A percentile compares a stretch with the other conserved stretches of the same genome.
Conservation (phyloP, 1,140 invertebrate species). For the Copidosoma floridanum region DNA sequence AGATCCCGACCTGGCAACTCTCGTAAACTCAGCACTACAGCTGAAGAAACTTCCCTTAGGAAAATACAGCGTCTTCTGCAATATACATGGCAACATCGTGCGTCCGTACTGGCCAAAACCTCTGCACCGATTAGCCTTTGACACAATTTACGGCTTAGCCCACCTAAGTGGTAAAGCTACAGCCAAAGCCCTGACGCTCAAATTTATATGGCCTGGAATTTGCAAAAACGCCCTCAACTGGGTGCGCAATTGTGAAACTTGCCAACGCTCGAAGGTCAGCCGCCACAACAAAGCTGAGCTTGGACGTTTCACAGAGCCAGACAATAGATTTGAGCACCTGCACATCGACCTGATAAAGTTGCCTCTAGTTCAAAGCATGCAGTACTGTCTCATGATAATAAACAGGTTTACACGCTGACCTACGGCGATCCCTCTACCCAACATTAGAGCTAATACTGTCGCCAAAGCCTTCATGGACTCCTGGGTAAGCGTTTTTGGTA, state of each 20-base stretch:
- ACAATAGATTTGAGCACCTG: too few species aligned
- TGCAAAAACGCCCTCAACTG: conserved; percentile 21
- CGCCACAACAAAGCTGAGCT: too few species aligned
- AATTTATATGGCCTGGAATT: conserved; percentile 29
- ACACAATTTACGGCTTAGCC: conserved; percentile 2
- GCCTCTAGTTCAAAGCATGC: too few species aligned
- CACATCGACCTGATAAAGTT: too few species aligned
- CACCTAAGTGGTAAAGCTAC: conserved; percentile 13
- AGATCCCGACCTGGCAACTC: conserved; percentile 30
- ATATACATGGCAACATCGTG: background rate
- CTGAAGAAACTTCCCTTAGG: conserved; percentile 18
- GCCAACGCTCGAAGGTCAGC: conserved; percentile 31
- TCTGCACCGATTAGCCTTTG: conserved; percentile 2
- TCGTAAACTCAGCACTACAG: conserved; percentile 42
- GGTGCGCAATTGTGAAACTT: conserved; percentile 25
- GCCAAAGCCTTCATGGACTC: too few species aligned
- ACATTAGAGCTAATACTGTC: too few species aligned
- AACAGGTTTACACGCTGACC: too few species aligned
- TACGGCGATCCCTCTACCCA: too few species aligned
- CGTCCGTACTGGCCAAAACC: conserved; percentile 7
- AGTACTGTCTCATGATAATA: too few species aligned
- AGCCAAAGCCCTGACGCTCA: background rate
- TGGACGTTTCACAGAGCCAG: too few species aligned
- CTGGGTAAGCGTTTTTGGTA: too few species aligned
- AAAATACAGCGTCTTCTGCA: too few species aligned